Evolutionary conservation across 2,113 vertebrate genomes (phyloP).

Genomic region (Chlamydotis undulata): DNA sequence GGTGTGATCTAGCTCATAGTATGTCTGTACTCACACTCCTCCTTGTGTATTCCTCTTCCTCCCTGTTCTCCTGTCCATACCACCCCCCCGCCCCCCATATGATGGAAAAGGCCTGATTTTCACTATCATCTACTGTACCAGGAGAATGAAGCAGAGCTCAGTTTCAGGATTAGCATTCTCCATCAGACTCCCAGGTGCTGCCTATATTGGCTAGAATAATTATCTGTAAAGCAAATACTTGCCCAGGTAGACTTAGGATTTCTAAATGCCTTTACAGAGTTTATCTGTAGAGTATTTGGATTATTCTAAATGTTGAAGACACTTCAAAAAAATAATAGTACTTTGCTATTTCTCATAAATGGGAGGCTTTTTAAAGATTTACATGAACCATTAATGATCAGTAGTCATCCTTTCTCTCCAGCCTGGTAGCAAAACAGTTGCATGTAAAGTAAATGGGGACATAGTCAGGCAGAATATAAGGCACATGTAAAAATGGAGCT

Average conservation of each 20-base stretch:
- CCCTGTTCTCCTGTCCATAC: neutral
- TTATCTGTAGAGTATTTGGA: neutral
- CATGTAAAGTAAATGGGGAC: neutral
- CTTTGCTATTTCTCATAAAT: neutral
- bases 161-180: neutral
- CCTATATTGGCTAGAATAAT: neutral
- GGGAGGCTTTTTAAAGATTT: neutral
- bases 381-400: neutral
- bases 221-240: neutral
- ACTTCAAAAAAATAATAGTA: neutral
- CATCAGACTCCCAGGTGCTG: neutral
- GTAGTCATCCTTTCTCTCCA: neutral
- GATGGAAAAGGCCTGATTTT: neutral
- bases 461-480: neutral
- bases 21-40: neutral
- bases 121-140: neutral
- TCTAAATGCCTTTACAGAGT: neutral
- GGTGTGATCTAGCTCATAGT: neutral
- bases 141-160: neutral
- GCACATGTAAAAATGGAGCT: neutral
- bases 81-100: rapidly evolving
- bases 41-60: neutral
- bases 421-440: neutral
- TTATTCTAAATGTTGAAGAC: neutral
- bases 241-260: neutral